phyloP scores from a whole-genome alignment of 2,113 vertebrate genomes.

The Phyllostomus hastatus region DNA sequence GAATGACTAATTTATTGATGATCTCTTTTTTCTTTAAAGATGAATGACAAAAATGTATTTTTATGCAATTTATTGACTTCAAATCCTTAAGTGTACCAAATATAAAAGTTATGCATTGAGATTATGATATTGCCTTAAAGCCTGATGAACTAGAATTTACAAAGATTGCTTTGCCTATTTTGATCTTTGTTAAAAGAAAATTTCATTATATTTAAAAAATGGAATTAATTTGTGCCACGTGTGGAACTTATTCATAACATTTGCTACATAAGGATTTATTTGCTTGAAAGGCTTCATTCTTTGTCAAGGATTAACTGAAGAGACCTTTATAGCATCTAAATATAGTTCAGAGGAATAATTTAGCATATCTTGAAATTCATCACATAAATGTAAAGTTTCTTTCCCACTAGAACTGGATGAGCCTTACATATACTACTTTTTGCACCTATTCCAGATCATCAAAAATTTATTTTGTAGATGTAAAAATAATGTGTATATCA shows the following conservation, averaged over 20 bases:
- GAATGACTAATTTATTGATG: background rate
- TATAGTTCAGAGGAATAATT: conserved; percentile 20
- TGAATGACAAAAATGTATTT: background rate
- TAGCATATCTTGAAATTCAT: background rate
- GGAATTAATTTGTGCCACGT: conserved; percentile 23
- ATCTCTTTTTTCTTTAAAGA: background rate
- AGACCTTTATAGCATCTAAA: background rate
- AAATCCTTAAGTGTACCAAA: background rate
- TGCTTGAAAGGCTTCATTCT: conserved; percentile 33
- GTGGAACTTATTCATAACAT: background rate
- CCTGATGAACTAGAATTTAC: background rate
- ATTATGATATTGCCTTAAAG: background rate
- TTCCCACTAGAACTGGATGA: background rate
- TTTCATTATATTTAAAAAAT: conserved; percentile 54
- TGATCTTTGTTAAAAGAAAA: conserved; percentile 16
- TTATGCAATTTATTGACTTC: background rate
- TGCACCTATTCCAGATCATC: background rate
- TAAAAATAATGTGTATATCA: background rate
- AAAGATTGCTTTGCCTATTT: background rate
- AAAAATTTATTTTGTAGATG: background rate
- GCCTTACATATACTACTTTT: background rate
- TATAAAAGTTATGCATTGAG: conserved; percentile 3
- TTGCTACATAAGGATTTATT: conserved; percentile 33
- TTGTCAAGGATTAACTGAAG: conserved; percentile 48
- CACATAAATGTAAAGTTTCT: background rate